A percentile compares a stretch with the other conserved stretches of the same genome.
Evolutionary conservation across 2,113 vertebrate species (phyloP).

Genomic region (Ailuropoda melanoleuca): DNA sequence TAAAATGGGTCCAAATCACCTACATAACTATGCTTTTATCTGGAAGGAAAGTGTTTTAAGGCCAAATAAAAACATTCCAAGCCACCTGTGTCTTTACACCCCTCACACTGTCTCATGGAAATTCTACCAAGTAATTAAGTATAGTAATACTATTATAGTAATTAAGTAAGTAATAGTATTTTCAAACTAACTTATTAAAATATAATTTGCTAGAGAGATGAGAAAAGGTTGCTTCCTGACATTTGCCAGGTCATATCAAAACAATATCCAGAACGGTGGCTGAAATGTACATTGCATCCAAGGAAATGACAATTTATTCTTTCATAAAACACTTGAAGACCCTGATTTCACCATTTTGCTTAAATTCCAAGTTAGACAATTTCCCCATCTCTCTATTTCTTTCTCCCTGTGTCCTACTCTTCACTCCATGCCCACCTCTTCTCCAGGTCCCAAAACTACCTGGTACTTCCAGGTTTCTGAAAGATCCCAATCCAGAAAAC

Average conservation of each 20-base stretch:
- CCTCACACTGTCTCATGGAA: not conserved
- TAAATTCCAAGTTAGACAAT: not conserved
- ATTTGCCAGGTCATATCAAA: not conserved
- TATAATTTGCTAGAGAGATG: not conserved
- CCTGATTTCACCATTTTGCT: not conserved
- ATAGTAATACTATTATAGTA: no score
- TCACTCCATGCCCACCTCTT: not conserved
- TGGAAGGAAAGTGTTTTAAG: not conserved
- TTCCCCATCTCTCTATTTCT: not conserved
- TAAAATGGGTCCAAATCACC: not conserved
- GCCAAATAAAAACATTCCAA: not conserved
- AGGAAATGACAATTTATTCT: not conserved
- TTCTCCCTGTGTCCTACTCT: not conserved
- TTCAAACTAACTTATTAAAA: not conserved
- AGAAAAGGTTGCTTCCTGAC: not conserved
- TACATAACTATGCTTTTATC: not conserved
- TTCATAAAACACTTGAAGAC: not conserved
- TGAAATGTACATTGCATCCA: not conserved
- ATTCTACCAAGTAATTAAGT: not conserved
- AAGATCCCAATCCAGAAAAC: not conserved
- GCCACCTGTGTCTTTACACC: not conserved
- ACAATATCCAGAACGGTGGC: not conserved
- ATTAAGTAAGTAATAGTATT: no score
- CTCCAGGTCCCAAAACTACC: not conserved
- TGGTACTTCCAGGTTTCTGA: not conserved